Base-by-base conservation (phyloP, 1,140 invertebrate genomes). In the Hyles vespertilio region DNA sequence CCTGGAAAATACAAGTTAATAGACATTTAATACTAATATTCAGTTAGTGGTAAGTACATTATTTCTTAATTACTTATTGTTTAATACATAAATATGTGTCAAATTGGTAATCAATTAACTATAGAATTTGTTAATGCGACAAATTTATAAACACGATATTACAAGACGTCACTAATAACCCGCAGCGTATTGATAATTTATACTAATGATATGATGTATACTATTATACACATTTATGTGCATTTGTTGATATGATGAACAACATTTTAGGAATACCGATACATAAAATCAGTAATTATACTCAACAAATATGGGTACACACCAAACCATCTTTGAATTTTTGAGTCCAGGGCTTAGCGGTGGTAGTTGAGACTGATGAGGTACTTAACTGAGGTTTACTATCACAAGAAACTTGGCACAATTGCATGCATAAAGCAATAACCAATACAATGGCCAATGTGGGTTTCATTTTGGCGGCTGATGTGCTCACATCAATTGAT, bases 251-350 rank as follows among this genome's bases (percentile, higher is more conserved):
- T 34, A 3, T 12, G 6, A n/a, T 12, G 22, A 22, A 22, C 22
- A 22, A 22, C 22, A 22, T 22, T 22, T 22, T 22, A 22, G 22
- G 2, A 22, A 22, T 22, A 22, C 22, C 22, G 1, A 22, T 22
- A 22, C 2, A 22, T 22, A 22, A 22, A 22, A 2, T 22, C 2
- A 22, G 22, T 22, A 22, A 22, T 22, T 22, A 22, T 22, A 22
- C 22, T 22, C 22, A 22, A 22, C 22, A 46, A 51, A 58, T 43
- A 1, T 49, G 32, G 44, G 52, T 68, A 81, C 79, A 32, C 54
- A 81, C 74, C 72, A 81, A 49, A 45, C 72, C 74, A 61, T 78
- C 69, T 54, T 65, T 78, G 43, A 79, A 44, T 59, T 69, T 77
- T 53, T 56, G 52, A 1, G 67, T 65, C 73, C 70, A 79, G 32